These are phyloP conservation scores for Mactromeris polynyma DNA, from an alignment of 2,888 invertebrate species.

Conservation along the genomic window DNA sequence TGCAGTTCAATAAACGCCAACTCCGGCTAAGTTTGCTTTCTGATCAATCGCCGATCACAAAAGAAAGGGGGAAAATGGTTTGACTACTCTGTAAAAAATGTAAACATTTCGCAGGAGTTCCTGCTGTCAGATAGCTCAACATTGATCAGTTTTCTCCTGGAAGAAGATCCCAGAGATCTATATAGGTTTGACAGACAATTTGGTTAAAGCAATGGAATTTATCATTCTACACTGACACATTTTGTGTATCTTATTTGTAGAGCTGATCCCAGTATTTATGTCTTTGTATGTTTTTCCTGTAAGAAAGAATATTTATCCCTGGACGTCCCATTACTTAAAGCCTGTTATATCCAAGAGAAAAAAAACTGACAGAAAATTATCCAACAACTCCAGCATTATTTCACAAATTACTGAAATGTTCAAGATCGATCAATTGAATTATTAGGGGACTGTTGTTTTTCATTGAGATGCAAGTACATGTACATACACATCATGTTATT, in stretches of 20 bases:
- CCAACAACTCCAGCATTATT: too few relatives aligned
- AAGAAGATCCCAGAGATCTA: background rate
- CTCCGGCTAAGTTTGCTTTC: background rate
- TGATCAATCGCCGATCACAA: background rate
- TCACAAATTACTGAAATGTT: too few relatives aligned
- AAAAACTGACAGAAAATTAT: too few relatives aligned
- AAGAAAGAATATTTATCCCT: background rate
- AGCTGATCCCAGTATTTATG: background rate
- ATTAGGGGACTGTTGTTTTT: too few relatives aligned
- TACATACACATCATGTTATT: too few relatives aligned
- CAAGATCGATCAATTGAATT: too few relatives aligned
- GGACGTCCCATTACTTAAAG: background rate
- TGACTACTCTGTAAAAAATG: background rate
- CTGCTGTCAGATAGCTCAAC: background rate
- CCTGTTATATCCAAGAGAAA: too few relatives aligned
- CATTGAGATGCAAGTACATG: too few relatives aligned
- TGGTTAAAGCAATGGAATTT: conserved; percentile 6
- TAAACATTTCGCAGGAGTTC: conserved; percentile 1
- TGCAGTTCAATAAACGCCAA: background rate
- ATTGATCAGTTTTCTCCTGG: conserved; percentile 5
- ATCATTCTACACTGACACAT: background rate
- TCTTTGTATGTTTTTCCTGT: background rate
- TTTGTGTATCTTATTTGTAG: background rate
- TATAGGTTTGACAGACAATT: conserved; percentile 18
- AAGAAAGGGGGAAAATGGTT: background rate